Evolutionary conservation across 1,140 invertebrate species (phyloP).

Genomic region (Magallana angulata): DNA sequence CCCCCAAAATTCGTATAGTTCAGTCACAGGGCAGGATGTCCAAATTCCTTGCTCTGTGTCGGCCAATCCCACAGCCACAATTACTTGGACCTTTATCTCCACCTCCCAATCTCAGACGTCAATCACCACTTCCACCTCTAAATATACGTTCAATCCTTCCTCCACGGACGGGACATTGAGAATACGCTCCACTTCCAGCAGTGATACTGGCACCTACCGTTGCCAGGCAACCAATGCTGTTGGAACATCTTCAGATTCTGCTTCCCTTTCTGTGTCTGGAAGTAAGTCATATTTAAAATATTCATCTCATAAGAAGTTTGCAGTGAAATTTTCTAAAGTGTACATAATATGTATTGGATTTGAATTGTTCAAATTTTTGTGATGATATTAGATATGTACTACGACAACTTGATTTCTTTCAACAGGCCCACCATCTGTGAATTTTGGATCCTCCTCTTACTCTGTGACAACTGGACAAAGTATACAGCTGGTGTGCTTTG

Average conservation of each 20-base stretch:
- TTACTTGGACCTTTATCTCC: conserved; percentile 36
- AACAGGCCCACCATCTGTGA: conserved; percentile 48
- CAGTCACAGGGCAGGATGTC: conserved; percentile 32
- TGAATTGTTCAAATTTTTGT: no score
- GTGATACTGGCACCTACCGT: conserved; percentile 41
- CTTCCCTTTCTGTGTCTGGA: conserved; percentile 9
- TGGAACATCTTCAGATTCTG: conserved; percentile 19
- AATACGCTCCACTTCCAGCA: conserved; percentile 26
- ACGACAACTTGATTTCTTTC: not conserved
- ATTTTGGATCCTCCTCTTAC: conserved; percentile 41
- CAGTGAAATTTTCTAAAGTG: no score
- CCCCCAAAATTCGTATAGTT: conserved; percentile 40
- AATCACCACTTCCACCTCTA: not conserved
- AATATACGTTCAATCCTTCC: conserved; percentile 1
- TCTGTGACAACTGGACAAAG: conserved; percentile 32
- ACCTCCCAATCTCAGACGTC: conserved; percentile 13
- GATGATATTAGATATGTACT: no score
- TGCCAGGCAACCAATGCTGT: conserved; percentile 47
- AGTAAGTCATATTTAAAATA: not conserved
- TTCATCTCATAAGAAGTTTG: no score
- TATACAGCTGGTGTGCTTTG: conserved; percentile 44
- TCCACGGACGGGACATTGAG: conserved; percentile 34
- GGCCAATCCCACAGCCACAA: not conserved
- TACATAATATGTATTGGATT: no score
- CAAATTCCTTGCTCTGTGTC: conserved; percentile 47